Conservation (phyloP, 1,140 invertebrate genomes). For the Macrotrachela quadricornifera region DNA sequence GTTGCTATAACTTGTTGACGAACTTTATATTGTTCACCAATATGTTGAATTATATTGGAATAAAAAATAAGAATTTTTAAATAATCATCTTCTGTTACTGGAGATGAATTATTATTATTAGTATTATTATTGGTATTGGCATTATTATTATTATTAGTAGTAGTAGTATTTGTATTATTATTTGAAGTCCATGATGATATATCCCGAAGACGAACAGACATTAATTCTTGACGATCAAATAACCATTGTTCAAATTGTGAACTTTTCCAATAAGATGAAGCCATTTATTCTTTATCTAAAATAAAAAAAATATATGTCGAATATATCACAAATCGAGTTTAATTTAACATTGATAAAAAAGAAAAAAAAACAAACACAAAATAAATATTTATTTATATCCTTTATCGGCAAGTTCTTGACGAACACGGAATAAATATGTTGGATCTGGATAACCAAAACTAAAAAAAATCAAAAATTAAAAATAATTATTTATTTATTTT, state of each 20-base stretch:
- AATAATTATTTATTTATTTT: background rate
- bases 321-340: too few relatives aligned
- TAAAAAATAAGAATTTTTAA: conserved; percentile 98
- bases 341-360: too few relatives aligned
- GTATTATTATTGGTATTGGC: too few relatives aligned
- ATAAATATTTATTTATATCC: background rate
- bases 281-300: too few relatives aligned
- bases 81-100: conserved; percentile 79
- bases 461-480: conserved; percentile 36
- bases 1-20: conserved; percentile 98
- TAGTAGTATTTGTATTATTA: too few relatives aligned
- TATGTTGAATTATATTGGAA: conserved; percentile 75
- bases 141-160: too few relatives aligned
- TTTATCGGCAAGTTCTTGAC: conserved; percentile 1
- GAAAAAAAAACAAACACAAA: too few relatives aligned
- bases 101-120: background rate
- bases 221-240: conserved; percentile 80
- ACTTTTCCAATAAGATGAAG: too few relatives aligned
- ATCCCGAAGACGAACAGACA: conserved; percentile 78
- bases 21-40: conserved; percentile 82
- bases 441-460: conserved; percentile 5
- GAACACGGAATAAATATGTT: background rate
- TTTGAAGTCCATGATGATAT: conserved; percentile 23
- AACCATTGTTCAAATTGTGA: conserved; percentile 54
- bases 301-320: too few relatives aligned